Evolutionary conservation across 1,140 invertebrate genomes (phyloP).

Genomic region (Pseudoatta argentina): DNA sequence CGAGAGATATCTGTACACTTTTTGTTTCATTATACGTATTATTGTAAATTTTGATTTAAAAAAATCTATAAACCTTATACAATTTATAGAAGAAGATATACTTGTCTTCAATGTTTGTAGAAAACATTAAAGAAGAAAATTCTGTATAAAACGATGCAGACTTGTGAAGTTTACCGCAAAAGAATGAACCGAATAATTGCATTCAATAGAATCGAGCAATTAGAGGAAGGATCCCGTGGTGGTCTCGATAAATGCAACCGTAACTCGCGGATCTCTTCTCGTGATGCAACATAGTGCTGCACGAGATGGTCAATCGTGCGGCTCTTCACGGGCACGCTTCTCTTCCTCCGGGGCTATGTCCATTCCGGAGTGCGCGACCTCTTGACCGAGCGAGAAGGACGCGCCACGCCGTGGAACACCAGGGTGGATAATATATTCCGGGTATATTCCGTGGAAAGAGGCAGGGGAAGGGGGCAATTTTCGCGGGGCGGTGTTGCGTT

Average conservation of each 20-base stretch:
- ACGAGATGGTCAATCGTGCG: constrained; percentile 49
- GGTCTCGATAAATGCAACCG: constrained; percentile 42
- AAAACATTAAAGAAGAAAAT: background rate
- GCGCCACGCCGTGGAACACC: constrained; percentile 75
- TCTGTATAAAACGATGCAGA: background rate
- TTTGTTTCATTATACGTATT: background rate
- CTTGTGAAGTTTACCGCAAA: background rate
- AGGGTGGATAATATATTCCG: constrained; percentile 82
- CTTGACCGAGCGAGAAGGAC: constrained; percentile 72
- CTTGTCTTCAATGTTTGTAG: background rate
- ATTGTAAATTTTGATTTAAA: background rate
- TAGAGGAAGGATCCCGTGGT: constrained; percentile 32
- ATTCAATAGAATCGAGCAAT: background rate
- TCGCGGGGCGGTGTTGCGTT: constrained; percentile 82
- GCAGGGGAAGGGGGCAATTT: constrained; percentile 75
- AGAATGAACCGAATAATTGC: background rate
- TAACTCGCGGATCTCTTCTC: constrained; percentile 31
- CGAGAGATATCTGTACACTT: background rate
- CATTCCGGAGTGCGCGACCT: constrained; percentile 70
- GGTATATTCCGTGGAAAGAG: constrained; percentile 70
- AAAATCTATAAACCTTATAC: background rate
- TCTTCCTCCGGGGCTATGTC: constrained; percentile 71
- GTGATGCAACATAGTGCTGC: constrained; percentile 48
- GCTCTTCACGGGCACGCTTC: constrained; percentile 70
- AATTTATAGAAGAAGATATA: background rate